These are phyloP conservation scores for Festucalex cinctus DNA, from an alignment of 2,113 vertebrate species.

Conservation along the genomic window DNA sequence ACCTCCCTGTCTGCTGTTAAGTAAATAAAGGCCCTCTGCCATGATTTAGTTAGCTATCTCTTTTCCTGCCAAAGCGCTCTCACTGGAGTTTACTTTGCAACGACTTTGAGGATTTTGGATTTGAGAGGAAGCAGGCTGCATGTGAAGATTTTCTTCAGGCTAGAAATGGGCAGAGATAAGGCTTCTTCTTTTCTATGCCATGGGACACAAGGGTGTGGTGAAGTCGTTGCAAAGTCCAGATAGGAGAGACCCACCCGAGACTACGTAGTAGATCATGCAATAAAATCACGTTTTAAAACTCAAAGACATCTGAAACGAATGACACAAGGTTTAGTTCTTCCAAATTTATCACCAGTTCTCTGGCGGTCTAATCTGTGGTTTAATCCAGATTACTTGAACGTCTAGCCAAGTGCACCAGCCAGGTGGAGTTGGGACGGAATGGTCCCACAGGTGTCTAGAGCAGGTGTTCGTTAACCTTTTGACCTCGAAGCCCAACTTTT, in stretches of 20 bases:
- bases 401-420: constrained; percentile 13
- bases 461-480: not conserved
- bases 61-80: not conserved
- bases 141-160: not conserved
- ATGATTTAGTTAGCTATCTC: not conserved
- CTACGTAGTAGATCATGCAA: not conserved
- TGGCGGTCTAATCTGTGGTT: constrained; percentile 57
- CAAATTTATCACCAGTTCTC: constrained; percentile 21
- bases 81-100: not conserved
- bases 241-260: not conserved
- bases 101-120: not conserved
- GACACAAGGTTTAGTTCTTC: not conserved
- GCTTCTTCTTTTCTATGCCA: not conserved
- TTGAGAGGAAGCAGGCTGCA: not conserved
- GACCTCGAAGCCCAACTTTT: not conserved
- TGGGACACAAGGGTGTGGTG: not conserved
- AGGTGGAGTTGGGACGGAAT: constrained; percentile 12
- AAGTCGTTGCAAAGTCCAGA: not conserved
- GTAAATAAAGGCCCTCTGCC: not conserved
- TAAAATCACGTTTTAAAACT: too few species aligned
- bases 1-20: not conserved
- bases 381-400: constrained; percentile 57
- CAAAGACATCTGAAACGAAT: too few species aligned
- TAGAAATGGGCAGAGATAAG: constrained; percentile 19
- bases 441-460: not conserved